Base-by-base conservation (phyloP, 2,888 invertebrate genomes). In the Cynaeus angustus region DNA sequence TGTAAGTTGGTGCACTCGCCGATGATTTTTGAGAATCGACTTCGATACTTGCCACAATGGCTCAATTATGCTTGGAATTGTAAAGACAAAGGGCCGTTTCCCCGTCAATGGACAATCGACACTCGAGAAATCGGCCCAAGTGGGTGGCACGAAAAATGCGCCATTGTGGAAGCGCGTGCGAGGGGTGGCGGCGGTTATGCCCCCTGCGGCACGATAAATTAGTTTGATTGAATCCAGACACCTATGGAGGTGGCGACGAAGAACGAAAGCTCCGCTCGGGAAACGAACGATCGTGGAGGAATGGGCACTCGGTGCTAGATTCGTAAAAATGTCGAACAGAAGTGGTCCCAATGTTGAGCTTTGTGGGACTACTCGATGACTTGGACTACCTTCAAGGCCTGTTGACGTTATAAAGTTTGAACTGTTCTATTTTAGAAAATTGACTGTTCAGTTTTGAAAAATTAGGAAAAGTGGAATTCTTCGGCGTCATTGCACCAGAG, bases 171-270 rank as follows among this genome's bases (percentile, higher is more conserved):
- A 37, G 33, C 46, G 9, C 46, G 67, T 46, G 61, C 62, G 68
- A 68, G 69, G 68, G 73, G 73, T 55, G 65, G 68, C 59, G 62
- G 70, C 52, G 55, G 52, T 21, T 37, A 55, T 37, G 67, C 73
- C 74, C 72, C 74, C 74, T 56, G 74, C 68, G 56, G 72, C 66
- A 73, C 70, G 52, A 72, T 73, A 72, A 74, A 74, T 74, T 75
- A 68, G 68, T 72, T 72, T 71, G 72, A 75, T 72, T 75, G 73
- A 72, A 69, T 58, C 52, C 37, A 56, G 58, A 68, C 68, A 68
- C 69, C 69, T 65, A 48, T 13, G 41, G 65, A 68, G 50, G 37
- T 46, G 50, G 53, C 30, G 38, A 48, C 37, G 14, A 43, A 33
- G 12, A 16, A 28, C 52, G 48, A 13, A 45, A n/a, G 38, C n/a